Evolutionary conservation across 2,797 vertebrate species (phyloP).

Genomic region (Chaunax sp.): DNA sequence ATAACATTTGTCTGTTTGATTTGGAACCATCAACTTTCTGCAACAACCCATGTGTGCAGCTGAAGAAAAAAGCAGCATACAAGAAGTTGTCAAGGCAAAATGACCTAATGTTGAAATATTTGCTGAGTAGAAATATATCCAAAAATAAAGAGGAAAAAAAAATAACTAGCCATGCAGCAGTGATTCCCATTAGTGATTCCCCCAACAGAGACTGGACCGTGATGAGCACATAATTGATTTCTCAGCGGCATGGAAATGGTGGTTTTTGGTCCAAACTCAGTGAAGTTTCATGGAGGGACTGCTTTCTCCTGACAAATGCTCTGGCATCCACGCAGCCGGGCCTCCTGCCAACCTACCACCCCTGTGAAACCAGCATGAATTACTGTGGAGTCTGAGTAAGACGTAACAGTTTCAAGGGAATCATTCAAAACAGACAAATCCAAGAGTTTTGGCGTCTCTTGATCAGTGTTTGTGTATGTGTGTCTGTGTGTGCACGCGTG

Average conservation of each 20-base stretch:
- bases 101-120: slow-evolving; percentile 68
- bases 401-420: slow-evolving; percentile 67
- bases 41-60: slow-evolving; percentile 15
- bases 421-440: slow-evolving; percentile 66
- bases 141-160: slow-evolving; percentile 27
- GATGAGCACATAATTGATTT: slow-evolving; percentile 68
- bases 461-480: slow-evolving; percentile 13
- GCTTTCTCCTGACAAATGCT: slow-evolving; percentile 78
- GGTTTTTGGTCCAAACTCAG: slow-evolving; percentile 59
- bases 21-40: slow-evolving; percentile 34
- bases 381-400: slow-evolving; percentile 70
- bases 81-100: slow-evolving; percentile 46
- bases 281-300: slow-evolving; percentile 60
- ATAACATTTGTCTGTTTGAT: slow-evolving; percentile 35
- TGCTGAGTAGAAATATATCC: slow-evolving; percentile 48
- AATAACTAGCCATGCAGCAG: slow-evolving; percentile 23
- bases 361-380: slow-evolving; percentile 78
- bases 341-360: slow-evolving; percentile 77
- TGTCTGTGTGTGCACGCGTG: slow-evolving; percentile 9
- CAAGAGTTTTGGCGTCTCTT: slow-evolving; percentile 50
- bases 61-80: slow-evolving; percentile 36
- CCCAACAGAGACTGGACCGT: slow-evolving; percentile 20
- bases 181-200: slow-evolving; percentile 53
- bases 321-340: slow-evolving; percentile 71
- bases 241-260: slow-evolving; percentile 51